These are phyloP conservation scores for Listronotus oregonensis DNA, from an alignment of 1,140 invertebrate species.

Conservation along the genomic window DNA sequence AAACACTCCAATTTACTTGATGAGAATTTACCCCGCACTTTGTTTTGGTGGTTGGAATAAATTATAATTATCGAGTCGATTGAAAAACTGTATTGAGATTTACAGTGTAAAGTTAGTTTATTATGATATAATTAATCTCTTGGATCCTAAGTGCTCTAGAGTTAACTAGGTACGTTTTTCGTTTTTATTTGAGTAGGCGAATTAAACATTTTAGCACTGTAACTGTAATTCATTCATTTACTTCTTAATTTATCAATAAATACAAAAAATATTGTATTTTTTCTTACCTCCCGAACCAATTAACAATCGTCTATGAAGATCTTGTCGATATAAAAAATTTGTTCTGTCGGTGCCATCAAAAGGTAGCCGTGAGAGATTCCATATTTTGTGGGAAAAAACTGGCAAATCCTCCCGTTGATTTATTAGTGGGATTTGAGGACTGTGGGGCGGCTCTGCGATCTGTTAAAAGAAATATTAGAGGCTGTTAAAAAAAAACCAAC, in stretches of 20 bases:
- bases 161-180: too few relatives aligned
- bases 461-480: background rate
- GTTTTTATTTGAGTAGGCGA: too few relatives aligned
- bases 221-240: background rate
- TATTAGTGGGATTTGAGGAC: constrained; percentile 20
- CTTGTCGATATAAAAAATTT: constrained; percentile 43
- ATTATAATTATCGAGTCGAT: too few relatives aligned
- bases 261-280: background rate
- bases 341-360: constrained; percentile 43
- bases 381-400: constrained; percentile 41
- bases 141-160: too few relatives aligned
- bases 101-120: too few relatives aligned
- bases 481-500: too few relatives aligned
- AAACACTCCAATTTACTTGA: too few relatives aligned
- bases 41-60: too few relatives aligned
- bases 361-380: constrained; percentile 45
- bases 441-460: constrained; percentile 16
- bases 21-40: too few relatives aligned
- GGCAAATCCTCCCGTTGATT: constrained; percentile 26
- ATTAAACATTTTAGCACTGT: background rate
- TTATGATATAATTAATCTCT: too few relatives aligned
- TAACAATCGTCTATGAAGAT: constrained; percentile 42
- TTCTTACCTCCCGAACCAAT: constrained; percentile 39
- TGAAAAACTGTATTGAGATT: too few relatives aligned
- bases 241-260: background rate